A percentile compares a stretch with the other conserved stretches of the same genome.
Conservation (phyloP, 1,140 invertebrate genomes). For the Contarinia nasturtii region DNA sequence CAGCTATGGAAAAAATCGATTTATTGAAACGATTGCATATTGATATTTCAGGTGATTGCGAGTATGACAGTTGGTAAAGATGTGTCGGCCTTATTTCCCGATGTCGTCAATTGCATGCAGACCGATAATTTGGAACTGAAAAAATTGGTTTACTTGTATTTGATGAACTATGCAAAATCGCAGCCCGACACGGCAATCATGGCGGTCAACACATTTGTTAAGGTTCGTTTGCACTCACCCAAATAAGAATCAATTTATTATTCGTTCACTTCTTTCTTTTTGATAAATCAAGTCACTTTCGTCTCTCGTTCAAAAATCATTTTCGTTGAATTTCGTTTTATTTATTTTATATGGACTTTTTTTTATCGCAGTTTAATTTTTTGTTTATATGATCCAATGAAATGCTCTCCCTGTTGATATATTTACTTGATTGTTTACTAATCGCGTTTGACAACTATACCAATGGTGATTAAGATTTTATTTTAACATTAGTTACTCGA, state of each 20-base stretch:
- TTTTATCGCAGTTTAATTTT: too few species aligned
- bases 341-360: background rate
- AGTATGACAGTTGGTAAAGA: slow-evolving; percentile 99
- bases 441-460: background rate
- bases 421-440: background rate
- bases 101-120: slow-evolving; percentile 99
- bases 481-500: background rate
- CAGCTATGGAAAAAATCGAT: slow-evolving; percentile 1
- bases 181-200: slow-evolving; percentile 99
- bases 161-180: slow-evolving; percentile 99
- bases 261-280: background rate
- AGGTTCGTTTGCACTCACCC: slow-evolving; percentile 37
- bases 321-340: background rate
- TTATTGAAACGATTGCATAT: background rate
- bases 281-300: background rate
- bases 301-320: background rate
- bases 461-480: background rate
- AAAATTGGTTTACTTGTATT: slow-evolving; percentile 96
- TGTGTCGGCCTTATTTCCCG: slow-evolving; percentile 90
- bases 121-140: slow-evolving; percentile 99
- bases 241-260: background rate
- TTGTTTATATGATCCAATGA: background rate
- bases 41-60: slow-evolving; percentile 67
- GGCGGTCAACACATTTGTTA: slow-evolving; percentile 99
- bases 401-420: background rate